Percentiles rank a stretch among this genome's conserved stretches.
Conservation (phyloP, 2,113 vertebrate genomes). For the Thalassarche chlororhynchos region DNA sequence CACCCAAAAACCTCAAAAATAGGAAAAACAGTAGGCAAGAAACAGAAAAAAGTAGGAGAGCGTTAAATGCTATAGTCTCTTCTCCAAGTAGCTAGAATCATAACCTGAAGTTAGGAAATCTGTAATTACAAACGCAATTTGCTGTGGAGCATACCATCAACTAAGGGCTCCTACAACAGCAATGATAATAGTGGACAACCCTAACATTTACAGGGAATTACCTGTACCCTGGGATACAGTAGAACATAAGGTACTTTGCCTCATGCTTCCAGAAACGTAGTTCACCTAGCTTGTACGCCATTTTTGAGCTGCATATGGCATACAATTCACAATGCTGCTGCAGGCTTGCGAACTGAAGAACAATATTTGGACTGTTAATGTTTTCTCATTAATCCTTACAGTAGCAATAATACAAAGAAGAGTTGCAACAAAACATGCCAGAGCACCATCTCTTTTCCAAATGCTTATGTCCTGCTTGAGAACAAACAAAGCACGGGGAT, state of each 20-base stretch:
- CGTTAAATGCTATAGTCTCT: neutral
- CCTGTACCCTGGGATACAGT: neutral
- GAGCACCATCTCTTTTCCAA: neutral
- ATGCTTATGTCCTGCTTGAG: neutral
- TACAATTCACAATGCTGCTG: neutral
- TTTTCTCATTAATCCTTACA: neutral
- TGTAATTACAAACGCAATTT: neutral
- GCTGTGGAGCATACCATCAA: neutral
- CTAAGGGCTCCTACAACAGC: neutral
- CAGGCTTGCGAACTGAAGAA: neutral
- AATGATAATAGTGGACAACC: neutral
- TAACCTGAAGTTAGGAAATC: neutral
- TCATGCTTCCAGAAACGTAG: neutral
- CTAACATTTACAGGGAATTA: neutral
- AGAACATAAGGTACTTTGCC: neutral
- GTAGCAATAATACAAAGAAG: neutral
- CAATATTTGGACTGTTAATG: neutral
- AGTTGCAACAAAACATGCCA: neutral
- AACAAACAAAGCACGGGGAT: rapidly evolving
- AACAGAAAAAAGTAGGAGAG: neutral
- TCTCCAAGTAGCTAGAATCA: neutral
- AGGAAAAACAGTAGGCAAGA: neutral
- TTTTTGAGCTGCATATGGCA: neutral
- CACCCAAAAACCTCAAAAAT: neutral
- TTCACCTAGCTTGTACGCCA: neutral